These are phyloP conservation scores for Epizoanthus ramosus DNA, from an alignment of 92 coral and sea anemone genomes.

Conservation along the genomic window DNA sequence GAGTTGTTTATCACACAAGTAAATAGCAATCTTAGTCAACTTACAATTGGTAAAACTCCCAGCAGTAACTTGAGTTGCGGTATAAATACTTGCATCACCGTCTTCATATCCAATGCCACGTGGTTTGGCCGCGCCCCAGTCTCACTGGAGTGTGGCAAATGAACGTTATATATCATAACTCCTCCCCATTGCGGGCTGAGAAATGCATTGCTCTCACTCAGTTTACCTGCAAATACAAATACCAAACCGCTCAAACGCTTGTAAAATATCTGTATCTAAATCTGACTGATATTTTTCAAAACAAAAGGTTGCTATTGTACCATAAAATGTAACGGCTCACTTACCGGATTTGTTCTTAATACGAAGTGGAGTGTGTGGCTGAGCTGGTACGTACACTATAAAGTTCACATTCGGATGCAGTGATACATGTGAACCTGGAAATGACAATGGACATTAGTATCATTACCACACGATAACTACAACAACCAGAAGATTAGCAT, in stretches of 20 bases:
- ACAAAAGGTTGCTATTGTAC: no score
- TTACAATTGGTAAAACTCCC: conserved; percentile 79
- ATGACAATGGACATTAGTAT: background rate
- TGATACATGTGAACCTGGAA: conserved; percentile 94
- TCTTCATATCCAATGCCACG: conserved; percentile 67
- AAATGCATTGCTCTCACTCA: conserved; percentile 83
- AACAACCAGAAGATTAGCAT: background rate
- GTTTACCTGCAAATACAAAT: conserved; percentile 51
- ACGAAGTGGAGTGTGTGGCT: conserved; percentile 75
- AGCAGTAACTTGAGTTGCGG: conserved; percentile 84
- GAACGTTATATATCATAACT: conserved; percentile 77
- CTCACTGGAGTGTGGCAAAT: conserved; percentile 40
- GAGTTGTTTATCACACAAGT: background rate
- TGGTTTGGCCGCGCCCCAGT: conserved; percentile 50
- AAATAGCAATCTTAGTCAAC: conserved; percentile 10
- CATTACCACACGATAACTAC: background rate
- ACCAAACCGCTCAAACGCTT: background rate
- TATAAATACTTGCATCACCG: conserved; percentile 73
- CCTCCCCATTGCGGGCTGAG: conserved; percentile 99
- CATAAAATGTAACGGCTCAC: background rate
- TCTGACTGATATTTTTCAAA: no score
- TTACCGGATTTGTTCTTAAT: conserved; percentile 79
- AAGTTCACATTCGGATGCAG: conserved; percentile 90
- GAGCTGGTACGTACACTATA: conserved; percentile 86
- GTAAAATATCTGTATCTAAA: no score